These are phyloP conservation scores for Apis dorsata DNA, from an alignment of 1,140 invertebrate species.

Conservation along the genomic window DNA sequence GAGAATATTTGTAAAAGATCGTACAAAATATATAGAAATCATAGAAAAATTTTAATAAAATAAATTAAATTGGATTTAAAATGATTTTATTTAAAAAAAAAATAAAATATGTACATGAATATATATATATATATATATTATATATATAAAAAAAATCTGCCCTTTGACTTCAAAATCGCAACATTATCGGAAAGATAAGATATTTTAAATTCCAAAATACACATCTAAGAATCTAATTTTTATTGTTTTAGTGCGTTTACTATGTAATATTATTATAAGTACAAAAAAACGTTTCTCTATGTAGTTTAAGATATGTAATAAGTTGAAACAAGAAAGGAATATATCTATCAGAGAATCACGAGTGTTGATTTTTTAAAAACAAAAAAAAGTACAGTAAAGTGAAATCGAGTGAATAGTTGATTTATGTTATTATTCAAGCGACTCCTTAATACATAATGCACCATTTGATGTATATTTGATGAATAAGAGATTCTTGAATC, in stretches of 20 bases:
- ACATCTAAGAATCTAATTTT: constrained; percentile 36
- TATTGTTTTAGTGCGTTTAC: constrained; percentile 48
- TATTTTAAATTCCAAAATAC: constrained; percentile 38
- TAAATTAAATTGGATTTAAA: background rate
- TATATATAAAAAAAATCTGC: constrained; percentile 17
- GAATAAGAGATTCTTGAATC: constrained; percentile 49
- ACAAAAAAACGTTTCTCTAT: constrained; percentile 49
- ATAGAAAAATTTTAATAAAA: background rate
- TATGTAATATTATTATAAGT: constrained; percentile 49
- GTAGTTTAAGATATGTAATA: constrained; percentile 54
- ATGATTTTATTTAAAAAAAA: background rate
- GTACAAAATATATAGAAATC: background rate
- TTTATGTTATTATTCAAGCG: constrained; percentile 38
- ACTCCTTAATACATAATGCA: constrained; percentile 30
- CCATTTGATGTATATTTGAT: constrained; percentile 44
- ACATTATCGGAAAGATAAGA: constrained; percentile 9
- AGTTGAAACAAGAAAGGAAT: constrained; percentile 46
- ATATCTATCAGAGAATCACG: constrained; percentile 48
- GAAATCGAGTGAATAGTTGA: constrained; percentile 17
- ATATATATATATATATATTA: background rate
- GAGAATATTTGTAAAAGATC: background rate
- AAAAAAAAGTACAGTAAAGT: constrained; percentile 7
- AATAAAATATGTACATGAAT: background rate
- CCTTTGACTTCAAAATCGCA: constrained; percentile 47
- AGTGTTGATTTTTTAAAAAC: constrained; percentile 41